Evolutionary conservation across 2,888 invertebrate species (phyloP), one percentile per base, ranked within the genome.

Genomic region (Drosophila subsilvestris): DNA sequence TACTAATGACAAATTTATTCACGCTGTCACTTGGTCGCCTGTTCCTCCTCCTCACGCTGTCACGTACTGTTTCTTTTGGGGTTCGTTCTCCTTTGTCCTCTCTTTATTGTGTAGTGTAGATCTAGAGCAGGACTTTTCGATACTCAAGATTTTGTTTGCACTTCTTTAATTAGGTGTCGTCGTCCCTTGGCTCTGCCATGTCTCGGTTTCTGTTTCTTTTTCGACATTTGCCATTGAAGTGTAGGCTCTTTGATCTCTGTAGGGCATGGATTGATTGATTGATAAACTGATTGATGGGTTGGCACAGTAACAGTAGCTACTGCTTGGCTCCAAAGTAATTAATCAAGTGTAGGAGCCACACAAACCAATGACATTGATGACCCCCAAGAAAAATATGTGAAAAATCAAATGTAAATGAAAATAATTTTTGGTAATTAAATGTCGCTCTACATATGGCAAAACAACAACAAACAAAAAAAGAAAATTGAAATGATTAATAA

Each of bases 1-100:
- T 79, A 85, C 85, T 83, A 85, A 85, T 88, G 85, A 85, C 88
- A 85, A 85, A 85, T 88, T 85, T 88, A 88, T 85, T 88, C 84
- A 88, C 84, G 73, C 88, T 85, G 84, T 86, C 84, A 86, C 79
- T 80, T 86, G 73, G 78, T 76, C 68, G 74, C 68, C 75, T 61
- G 75, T 68, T 61, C 75, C 71, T 63, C 62, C 67, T 55, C 63
- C 66, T 62, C 56, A 56, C 53, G 20, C 57, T 65, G 70, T 67
- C 75, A 70, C 65, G 48, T 67, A 59, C 57, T 29, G 54, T 54
- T 42, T 18, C 47, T 57, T 25, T 62, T 5, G 12, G 58, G 47
- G 22, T 53, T 45, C 66, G 37, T 37, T 42, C 29, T 66, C 56
- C 66, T 63, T 76, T 67, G 53, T 62, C 53, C 45, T 56, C 22